Evolutionary conservation across 2,113 vertebrate genomes (phyloP).

Genomic region (Globicephala melas): DNA sequence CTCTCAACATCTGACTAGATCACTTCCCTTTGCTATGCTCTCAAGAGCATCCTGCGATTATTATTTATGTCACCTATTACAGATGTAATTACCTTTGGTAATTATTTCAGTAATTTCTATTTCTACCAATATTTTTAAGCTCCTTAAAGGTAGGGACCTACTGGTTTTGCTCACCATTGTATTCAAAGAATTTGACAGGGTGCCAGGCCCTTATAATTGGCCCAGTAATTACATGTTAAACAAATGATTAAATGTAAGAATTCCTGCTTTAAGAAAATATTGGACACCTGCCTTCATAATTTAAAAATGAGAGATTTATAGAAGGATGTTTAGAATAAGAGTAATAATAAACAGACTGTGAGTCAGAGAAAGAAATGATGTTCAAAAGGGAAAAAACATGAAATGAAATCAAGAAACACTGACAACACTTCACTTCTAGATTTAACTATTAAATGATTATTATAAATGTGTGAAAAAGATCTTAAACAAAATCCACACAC

Average conservation of each 20-base stretch:
- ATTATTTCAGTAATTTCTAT: background rate
- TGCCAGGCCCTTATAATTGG: background rate
- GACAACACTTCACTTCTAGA: background rate
- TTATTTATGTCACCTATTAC: background rate
- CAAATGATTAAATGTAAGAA: conserved; percentile 8
- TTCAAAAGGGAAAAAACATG: background rate
- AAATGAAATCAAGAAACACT: background rate
- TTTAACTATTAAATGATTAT: background rate
- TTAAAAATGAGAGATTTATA: background rate
- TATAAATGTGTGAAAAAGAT: background rate
- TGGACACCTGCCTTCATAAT: background rate
- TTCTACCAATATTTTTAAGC: background rate
- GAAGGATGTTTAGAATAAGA: conserved; percentile 25
- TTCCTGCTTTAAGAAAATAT: background rate
- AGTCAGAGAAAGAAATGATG: background rate
- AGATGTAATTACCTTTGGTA: background rate
- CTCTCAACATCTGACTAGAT: background rate
- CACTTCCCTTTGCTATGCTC: background rate
- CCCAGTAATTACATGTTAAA: background rate
- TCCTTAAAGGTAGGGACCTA: background rate
- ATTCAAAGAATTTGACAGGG: background rate
- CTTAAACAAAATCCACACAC: too few species aligned
- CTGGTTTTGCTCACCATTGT: background rate
- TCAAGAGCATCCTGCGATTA: background rate
- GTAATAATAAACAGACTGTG: background rate